A percentile compares a stretch with the other conserved stretches of the same genome.
These are phyloP conservation scores for Clinocottus analis DNA, from an alignment of 2,113 vertebrate genomes.

Conservation along the genomic window DNA sequence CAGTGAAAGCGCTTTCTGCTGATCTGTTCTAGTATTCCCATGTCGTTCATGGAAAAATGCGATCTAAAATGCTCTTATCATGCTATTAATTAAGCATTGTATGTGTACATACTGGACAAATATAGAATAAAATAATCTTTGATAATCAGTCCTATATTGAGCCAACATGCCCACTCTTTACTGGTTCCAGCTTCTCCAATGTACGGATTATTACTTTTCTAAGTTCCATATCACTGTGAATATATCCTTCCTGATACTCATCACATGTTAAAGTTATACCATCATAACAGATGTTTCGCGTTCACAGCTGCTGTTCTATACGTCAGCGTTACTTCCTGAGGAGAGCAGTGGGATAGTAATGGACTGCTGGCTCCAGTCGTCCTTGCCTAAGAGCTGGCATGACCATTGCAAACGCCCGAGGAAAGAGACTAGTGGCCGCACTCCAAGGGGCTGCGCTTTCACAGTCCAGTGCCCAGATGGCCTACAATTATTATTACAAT, in stretches of 20 bases:
- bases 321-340: constrained; percentile 17
- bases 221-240: not conserved
- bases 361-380: constrained; percentile 37
- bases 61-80: not conserved
- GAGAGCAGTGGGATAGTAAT: constrained; percentile 25
- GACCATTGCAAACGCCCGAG: constrained; percentile 44
- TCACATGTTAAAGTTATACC: constrained; percentile 22
- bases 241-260: constrained; percentile 18
- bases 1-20: constrained; percentile 1
- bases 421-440: constrained; percentile 57
- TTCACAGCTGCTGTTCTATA: constrained; percentile 19
- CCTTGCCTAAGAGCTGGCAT: constrained; percentile 56
- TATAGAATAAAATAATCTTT: not conserved
- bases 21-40: not conserved
- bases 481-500: constrained; percentile 76
- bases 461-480: constrained; percentile 76
- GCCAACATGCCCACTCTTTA: not conserved
- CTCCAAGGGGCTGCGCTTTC: constrained; percentile 77
- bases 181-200: not conserved
- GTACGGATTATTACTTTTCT: not conserved
- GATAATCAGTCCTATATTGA: not conserved
- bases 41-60: constrained; percentile 3
- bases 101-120: not conserved
- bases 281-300: constrained; percentile 31
- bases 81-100: not conserved